Base-by-base conservation (phyloP, 64 coral and sea anemone species). In the Montipora efflorescens region DNA sequence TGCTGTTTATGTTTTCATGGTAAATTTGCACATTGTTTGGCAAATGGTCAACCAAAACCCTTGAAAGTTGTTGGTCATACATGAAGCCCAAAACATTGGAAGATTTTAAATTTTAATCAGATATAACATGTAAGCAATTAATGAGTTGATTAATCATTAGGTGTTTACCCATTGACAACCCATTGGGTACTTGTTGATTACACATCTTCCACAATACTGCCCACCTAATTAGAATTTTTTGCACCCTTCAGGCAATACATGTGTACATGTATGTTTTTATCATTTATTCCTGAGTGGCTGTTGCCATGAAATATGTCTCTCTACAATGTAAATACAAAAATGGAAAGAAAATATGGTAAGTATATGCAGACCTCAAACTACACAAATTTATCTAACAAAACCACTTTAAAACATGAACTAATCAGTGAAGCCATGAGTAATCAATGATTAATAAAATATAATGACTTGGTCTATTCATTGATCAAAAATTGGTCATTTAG, bases 381-480 rank as follows among this genome's bases (percentile, higher is more conserved):
- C 28, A 36, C 28, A 36, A 36, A 36, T 36, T 36, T 36, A 36
- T 36, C 28, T 36, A 36, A 36, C 28, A 36, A 36, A 36, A 36
- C 28, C 1, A 36, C 28, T 1, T 25, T 25, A 25, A 36, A 36
- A 36, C 28, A 36, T 36, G 28, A 36, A 36, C 28, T 36, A 36
- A 36, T 69, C 67, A 69, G 67, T 69, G 67, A 69, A 69, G 67
- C 67, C 67, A 69, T 20, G 14, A 69, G 67, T 69, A 69, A 69
- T 69, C 67, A 69, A 5, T 69, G 67, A 69, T 36, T 36, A 36
- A 36, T 36, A 36, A 36, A 55, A 55, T 55, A 55, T 55, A 69
- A 69, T 69, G 67, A 69, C 67, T 69, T 69, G 67, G 67, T 69
- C 14, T 69, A 69, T 69, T 69, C 67, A 69, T 69, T 69, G 16